Base-by-base conservation (phyloP, 2,797 vertebrate species). In the Oreochromis grahami region DNA sequence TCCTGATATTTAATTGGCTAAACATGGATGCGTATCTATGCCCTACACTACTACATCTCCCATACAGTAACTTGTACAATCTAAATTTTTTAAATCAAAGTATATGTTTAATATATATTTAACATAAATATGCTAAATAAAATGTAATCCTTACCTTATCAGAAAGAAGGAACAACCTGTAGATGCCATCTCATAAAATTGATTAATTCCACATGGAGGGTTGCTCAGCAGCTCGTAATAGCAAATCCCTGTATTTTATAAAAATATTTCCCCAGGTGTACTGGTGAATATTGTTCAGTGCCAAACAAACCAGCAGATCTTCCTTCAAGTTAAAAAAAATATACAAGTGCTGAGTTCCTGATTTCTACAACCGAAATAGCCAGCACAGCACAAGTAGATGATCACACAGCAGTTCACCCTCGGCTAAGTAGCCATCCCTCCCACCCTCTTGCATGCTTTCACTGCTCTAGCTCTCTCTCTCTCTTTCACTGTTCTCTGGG, bases 101-200 rank as follows among this genome's bases (percentile, higher is more conserved):
- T 77, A 2, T 3, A 38, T 21, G 11, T 38, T 63, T 21, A 21
- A 63, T 38, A 77, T 6, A 84, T 76, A 81, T 9, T 5, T 50
- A 45, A 76, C 5, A 50, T 6, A 60, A 21, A 82, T 2, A 58
- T 15, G 29, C 5, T 45, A n/a, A 29, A 32, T 32, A 65, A 56
- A 81, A 82, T 74, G 32, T 38, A 45, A 78, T 26, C 12, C 96
- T 95, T 96, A 96, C 96, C 95, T 94, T 84, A 76, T 5, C 56
- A 41, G 68, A 55, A 78, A 82, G 76, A 78, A 86, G 41, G 9
- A 91, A 77, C 26, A 87, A 91, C 74, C 78, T 90, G 83, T 80
- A 79, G 50, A 87, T 87, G 80, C 87, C 79, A 91, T 93, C 81
- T 83, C 52, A 34, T 53, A 55, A 83, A 51, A 86, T 52, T 48